Base-by-base conservation (phyloP, 2,113 vertebrate genomes). In the Gobio gobio region DNA sequence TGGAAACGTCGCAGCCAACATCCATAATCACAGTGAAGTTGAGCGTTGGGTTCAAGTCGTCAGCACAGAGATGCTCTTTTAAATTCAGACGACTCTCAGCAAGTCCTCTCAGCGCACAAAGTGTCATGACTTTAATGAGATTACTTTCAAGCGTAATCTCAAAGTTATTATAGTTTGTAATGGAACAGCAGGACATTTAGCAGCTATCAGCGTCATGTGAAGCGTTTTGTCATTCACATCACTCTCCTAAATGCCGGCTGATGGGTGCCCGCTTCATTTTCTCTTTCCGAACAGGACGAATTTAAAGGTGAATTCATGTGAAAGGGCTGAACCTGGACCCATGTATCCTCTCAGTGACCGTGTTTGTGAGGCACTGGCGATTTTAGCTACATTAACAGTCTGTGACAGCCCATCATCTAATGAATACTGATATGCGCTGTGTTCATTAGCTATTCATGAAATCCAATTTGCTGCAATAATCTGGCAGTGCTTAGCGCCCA, bases 401-500 rank as follows among this genome's bases (percentile, higher is more conserved):
- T 8, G 18, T 82, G 59, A 66, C 73, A 68, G 83, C 29, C 78
- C 63, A 78, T 82, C 82, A 64, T 73, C 61, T 79, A 85, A 77
- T 77, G 74, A 75, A 83, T 47, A 79, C 76, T 80, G 84, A 83
- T 86, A 68, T 73, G 58, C n/a, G 3, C 20, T n/a, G 10, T 47
- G 36, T 77, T 72, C 74, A 56, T 75, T 86, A 83, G 54, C 70
- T 72, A 83, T 87, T 86, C 64, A 86, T 73, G 56, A 80, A 87
- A 89, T 84, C 84, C 77, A 89, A 84, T 86, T 87, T 86, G 76
- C 84, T 82, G 56, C 83, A 79, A 36, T 87, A 85, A 82, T 73
- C 73, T 85, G 40, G 43, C 59, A 76, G 59, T 43, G 68, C 73
- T 77, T 61, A 82, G 40, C 29, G 1, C 40, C 58, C 83, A 85